These are phyloP conservation scores for Chrysolina oricalcia DNA, from an alignment of 2,888 invertebrate genomes.

Conservation along the genomic window DNA sequence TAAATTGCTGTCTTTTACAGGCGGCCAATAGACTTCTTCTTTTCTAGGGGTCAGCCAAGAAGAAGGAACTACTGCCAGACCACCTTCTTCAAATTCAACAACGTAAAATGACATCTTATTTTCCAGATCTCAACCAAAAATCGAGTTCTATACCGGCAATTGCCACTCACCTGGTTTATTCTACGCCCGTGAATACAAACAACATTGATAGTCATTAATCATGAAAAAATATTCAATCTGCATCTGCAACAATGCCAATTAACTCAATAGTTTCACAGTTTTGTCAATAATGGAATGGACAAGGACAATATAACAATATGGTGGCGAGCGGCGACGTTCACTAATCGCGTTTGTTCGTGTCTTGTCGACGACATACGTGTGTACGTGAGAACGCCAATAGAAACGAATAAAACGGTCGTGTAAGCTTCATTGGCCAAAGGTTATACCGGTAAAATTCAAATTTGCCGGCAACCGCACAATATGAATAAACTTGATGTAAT, in stretches of 20 bases:
- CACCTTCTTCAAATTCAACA: too few relatives aligned
- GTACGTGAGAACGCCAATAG: constrained; percentile 5
- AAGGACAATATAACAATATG: neutral
- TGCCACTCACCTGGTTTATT: constrained; percentile 11
- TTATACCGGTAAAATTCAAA: constrained; percentile 6
- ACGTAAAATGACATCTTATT: constrained; percentile 24
- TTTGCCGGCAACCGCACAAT: neutral
- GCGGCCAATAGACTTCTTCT: too few relatives aligned
- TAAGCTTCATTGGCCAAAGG: constrained; percentile 11
- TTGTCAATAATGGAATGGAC: too few relatives aligned
- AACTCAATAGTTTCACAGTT: too few relatives aligned
- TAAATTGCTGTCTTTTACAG: too few relatives aligned
- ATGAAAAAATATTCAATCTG: neutral
- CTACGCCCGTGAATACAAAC: constrained; percentile 6
- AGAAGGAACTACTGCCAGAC: too few relatives aligned
- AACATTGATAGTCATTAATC: neutral
- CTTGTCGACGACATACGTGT: neutral
- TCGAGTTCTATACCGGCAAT: too few relatives aligned
- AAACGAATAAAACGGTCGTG: neutral
- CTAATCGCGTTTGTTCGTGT: neutral
- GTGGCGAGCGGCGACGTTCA: neutral
- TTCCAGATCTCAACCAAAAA: too few relatives aligned
- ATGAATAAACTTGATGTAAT: too few relatives aligned
- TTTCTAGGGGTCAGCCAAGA: too few relatives aligned
- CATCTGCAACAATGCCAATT: too few relatives aligned